Base-by-base conservation (phyloP, 2,113 vertebrate species). In the Jacana jacana region DNA sequence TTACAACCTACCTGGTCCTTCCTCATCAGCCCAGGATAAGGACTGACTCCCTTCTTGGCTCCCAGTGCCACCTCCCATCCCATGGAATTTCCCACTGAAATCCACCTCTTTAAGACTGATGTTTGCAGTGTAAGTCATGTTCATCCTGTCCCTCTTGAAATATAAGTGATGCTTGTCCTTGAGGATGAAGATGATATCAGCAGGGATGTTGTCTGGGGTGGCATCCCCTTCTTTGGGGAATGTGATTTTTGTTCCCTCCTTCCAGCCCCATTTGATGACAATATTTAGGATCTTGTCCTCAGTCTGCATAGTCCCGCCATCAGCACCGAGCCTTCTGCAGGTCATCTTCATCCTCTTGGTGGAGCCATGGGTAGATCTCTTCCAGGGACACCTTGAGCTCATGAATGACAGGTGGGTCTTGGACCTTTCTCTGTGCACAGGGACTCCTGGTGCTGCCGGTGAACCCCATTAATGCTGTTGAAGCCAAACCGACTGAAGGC, bases 201-300 rank as follows among this genome's bases (percentile, higher is more conserved):
- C 99, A 11, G 99, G 99, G 98, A 99, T 99, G 98, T 99, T 99
- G 97, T 99, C 99, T 1, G 98, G 98, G 9, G 99, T 99, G 96
- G 99, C 99, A 11, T 99, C 99, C 1, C 99, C 99, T 91, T 99
- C 99, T 89, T 99, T 99, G 65, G 99, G 99, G 95, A 99, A 99
- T 79, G 99, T 99, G 98, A 99, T 99, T 97, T 99, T 99, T 97
- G 99, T 99, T 73, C 99, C 99, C 91, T 99, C 99, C 91, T 99
- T 99, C 99, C 99, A 99, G 73, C 99, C 99, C 69, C 98, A 98
- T 97, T 99, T 99, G 96, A 99, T 99, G 89, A 99, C 97, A 28
- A 99, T 99, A 86, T 99, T 99, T 55, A 99, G 98, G 97, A 99
- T 99, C 98, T 99, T 99, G 97, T 99, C 99, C 96, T 99, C 99